Evolutionary conservation across 2,797 vertebrate species (phyloP).

Genomic region (Pogonophryne albipinna): DNA sequence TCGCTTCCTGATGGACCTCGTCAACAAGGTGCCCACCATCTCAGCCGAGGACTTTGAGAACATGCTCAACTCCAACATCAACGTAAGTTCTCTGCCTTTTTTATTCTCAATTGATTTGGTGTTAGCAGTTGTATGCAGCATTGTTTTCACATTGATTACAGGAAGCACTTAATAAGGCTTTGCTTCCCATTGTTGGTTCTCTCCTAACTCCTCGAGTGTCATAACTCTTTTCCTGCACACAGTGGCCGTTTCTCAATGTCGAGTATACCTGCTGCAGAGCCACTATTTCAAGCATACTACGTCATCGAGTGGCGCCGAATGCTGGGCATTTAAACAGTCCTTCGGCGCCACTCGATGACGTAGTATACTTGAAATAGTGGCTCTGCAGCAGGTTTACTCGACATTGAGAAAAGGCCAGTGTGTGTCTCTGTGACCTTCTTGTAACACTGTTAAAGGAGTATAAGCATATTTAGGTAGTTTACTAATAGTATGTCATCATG

Average conservation of each 20-base stretch:
- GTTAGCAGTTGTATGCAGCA: constrained; percentile 3
- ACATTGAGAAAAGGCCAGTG: too few relatives aligned
- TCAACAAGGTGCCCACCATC: constrained; percentile 98
- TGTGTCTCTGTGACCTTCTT: not conserved
- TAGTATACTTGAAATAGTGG: too few relatives aligned
- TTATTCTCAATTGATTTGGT: not conserved
- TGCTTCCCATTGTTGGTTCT: not conserved
- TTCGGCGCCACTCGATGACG: too few relatives aligned
- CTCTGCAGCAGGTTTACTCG: too few relatives aligned
- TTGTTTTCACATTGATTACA: constrained; percentile 11
- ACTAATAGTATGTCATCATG: not conserved
- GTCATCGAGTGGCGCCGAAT: too few relatives aligned
- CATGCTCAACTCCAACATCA: constrained; percentile 99
- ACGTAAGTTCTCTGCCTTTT: constrained; percentile 85
- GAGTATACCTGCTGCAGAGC: too few relatives aligned
- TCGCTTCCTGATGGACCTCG: constrained; percentile 96
- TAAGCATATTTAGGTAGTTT: not conserved
- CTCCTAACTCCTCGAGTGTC: not conserved
- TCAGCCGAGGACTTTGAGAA: constrained; percentile 96
- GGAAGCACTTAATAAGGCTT: constrained; percentile 14
- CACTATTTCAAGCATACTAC: too few relatives aligned
- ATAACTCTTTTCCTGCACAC: not conserved
- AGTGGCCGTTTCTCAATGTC: too few relatives aligned
- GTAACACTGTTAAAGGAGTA: not conserved
- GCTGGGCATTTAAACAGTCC: too few relatives aligned